These are phyloP conservation scores for Zaprionus capensis DNA, from an alignment of 1,140 invertebrate species.

Conservation along the genomic window DNA sequence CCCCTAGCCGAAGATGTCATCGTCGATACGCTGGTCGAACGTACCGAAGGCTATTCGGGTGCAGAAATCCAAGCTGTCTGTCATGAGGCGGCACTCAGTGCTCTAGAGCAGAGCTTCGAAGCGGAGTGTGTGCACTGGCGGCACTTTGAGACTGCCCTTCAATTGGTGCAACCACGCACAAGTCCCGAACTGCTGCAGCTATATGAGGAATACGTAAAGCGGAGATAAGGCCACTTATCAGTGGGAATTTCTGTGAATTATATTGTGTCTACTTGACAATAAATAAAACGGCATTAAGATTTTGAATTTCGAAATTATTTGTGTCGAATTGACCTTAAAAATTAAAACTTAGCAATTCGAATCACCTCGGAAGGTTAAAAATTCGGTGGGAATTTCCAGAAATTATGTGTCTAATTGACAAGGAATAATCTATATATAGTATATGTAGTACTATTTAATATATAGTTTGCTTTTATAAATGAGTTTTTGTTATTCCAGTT, in stretches of 20 bases:
- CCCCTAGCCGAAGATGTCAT: slow-evolving; percentile 87
- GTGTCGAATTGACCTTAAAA: neutral
- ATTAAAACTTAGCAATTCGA: too few relatives aligned
- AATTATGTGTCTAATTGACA: neutral
- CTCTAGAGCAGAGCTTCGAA: slow-evolving; percentile 90
- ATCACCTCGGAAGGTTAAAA: too few relatives aligned
- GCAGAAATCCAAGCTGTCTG: slow-evolving; percentile 95
- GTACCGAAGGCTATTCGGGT: slow-evolving; percentile 92
- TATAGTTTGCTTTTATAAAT: neutral
- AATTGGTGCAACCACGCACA: slow-evolving; percentile 89
- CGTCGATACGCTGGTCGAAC: slow-evolving; percentile 87
- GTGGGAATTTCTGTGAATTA: neutral
- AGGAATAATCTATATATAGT: neutral
- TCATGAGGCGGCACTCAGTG: slow-evolving; percentile 92
- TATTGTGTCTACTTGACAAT: neutral
- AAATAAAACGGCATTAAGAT: neutral
- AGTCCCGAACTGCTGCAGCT: slow-evolving; percentile 87
- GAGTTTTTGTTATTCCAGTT: neutral
- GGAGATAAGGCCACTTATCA: slow-evolving; percentile 8
- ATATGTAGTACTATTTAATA: neutral
- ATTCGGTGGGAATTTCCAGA: neutral
- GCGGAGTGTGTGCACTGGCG: slow-evolving; percentile 85
- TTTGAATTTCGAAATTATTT: neutral
- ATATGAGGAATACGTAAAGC: slow-evolving; percentile 86
- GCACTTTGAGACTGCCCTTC: slow-evolving; percentile 90